phyloP scores from a whole-genome alignment of 2,888 invertebrate species.

The Nebria brevicollis region DNA sequence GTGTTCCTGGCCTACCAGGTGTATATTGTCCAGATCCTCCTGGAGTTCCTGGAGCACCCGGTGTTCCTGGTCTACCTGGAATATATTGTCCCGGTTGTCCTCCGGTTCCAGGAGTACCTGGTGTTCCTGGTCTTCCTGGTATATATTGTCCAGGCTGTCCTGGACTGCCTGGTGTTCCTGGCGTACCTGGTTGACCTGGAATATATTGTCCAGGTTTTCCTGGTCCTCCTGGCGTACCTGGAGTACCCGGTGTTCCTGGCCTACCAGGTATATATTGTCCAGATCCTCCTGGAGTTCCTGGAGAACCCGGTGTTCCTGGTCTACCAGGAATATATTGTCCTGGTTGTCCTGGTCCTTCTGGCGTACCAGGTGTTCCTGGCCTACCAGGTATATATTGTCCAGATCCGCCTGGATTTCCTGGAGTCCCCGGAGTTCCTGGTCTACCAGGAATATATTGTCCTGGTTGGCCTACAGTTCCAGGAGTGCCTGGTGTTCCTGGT shows the following conservation, averaged over 20 bases:
- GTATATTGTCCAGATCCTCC: constrained; percentile 48
- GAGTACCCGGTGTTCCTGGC: constrained; percentile 38
- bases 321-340: constrained; percentile 47
- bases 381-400: constrained; percentile 45
- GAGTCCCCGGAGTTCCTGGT: constrained; percentile 47
- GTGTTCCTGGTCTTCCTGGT: constrained; percentile 41
- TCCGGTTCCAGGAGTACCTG: constrained; percentile 42
- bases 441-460: constrained; percentile 29
- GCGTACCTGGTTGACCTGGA: constrained; percentile 51
- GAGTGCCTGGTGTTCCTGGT: constrained; percentile 54
- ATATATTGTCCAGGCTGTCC: constrained; percentile 47
- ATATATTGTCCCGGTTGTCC: constrained; percentile 47
- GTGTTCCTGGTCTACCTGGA: constrained; percentile 66
- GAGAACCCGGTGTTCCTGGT: constrained; percentile 51
- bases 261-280: constrained; percentile 45
- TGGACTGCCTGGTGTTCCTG: no score
- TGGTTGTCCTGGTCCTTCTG: constrained; percentile 47
- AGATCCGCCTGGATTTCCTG: constrained; percentile 17
- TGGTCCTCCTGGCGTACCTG: constrained; percentile 46
- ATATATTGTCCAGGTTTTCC: constrained; percentile 46
- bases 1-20: constrained; percentile 49
- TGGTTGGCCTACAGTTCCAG: constrained; percentile 29
- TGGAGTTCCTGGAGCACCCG: constrained; percentile 58
- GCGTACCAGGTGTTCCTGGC: constrained; percentile 30
- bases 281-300: no score